These are phyloP conservation scores for Xiphophorus hellerii DNA, from an alignment of 2,113 vertebrate species.

Conservation along the genomic window DNA sequence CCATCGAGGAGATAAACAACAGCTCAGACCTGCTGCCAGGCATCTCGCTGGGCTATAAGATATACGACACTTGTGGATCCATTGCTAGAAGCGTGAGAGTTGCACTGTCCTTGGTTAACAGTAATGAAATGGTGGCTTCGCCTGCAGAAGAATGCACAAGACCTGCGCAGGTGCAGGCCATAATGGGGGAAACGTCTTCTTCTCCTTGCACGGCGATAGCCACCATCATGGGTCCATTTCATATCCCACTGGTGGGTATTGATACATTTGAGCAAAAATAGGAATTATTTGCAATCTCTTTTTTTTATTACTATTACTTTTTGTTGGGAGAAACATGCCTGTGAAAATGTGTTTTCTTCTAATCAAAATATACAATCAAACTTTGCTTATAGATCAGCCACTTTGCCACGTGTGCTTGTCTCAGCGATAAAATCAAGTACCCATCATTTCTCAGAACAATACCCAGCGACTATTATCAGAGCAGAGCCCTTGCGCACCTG, in stretches of 20 bases:
- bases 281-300: background rate
- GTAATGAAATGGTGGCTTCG: slow-evolving; percentile 32
- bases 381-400: slow-evolving; percentile 69
- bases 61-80: slow-evolving; percentile 77
- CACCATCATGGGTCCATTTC: slow-evolving; percentile 73
- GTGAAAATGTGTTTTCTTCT: background rate
- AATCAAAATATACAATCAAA: background rate
- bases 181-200: slow-evolving; percentile 76
- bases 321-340: background rate
- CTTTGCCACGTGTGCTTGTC: slow-evolving; percentile 75
- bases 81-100: slow-evolving; percentile 56
- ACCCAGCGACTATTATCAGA: slow-evolving; percentile 76
- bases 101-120: slow-evolving; percentile 71
- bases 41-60: slow-evolving; percentile 74
- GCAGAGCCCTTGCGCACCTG: slow-evolving; percentile 70
- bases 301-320: background rate
- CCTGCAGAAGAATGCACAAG: slow-evolving; percentile 42
- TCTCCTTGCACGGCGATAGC: slow-evolving; percentile 73
- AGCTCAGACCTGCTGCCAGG: slow-evolving; percentile 73
- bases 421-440: slow-evolving; percentile 73
- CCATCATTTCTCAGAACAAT: slow-evolving; percentile 71
- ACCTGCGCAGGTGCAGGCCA: slow-evolving; percentile 70
- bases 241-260: slow-evolving; percentile 72
- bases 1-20: slow-evolving; percentile 80
- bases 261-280: background rate